Percentiles rank a stretch among this genome's conserved stretches.
These are phyloP conservation scores for Metacarcinus magister DNA, from an alignment of 2,888 invertebrate genomes.

Conservation along the genomic window DNA sequence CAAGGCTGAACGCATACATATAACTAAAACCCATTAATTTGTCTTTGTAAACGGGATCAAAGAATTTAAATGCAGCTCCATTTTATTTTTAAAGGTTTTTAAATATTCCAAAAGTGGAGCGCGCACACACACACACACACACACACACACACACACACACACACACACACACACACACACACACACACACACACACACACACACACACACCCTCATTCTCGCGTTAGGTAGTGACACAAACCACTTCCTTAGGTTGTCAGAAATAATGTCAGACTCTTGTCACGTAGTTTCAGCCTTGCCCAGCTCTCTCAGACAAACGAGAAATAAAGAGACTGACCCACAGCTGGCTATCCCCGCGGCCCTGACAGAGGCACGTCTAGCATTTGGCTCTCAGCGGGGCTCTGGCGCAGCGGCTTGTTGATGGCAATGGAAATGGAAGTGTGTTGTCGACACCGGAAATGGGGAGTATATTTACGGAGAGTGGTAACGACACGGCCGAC, in stretches of 20 bases:
- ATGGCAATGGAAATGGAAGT: not conserved
- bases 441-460: not conserved
- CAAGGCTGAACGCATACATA: not conserved
- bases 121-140: not conserved
- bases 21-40: not conserved
- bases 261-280: not conserved
- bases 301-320: not conserved
- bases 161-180: not conserved
- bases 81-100: not conserved
- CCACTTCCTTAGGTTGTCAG: not conserved
- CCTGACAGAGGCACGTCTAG: not conserved
- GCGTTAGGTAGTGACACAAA: not conserved
- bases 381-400: not conserved
- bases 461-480: not conserved
- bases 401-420: not conserved
- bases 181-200: not conserved
- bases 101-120: not conserved
- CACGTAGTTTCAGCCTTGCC: not conserved
- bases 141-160: constrained; percentile 2
- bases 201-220: not conserved
- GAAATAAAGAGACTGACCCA: not conserved
- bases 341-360: not conserved
- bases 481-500: not conserved
- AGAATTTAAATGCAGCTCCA: not conserved
- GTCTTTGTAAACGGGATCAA: not conserved